These are phyloP conservation scores for Heliothis subflexa DNA, from an alignment of 1,140 invertebrate species.

Conservation along the genomic window DNA sequence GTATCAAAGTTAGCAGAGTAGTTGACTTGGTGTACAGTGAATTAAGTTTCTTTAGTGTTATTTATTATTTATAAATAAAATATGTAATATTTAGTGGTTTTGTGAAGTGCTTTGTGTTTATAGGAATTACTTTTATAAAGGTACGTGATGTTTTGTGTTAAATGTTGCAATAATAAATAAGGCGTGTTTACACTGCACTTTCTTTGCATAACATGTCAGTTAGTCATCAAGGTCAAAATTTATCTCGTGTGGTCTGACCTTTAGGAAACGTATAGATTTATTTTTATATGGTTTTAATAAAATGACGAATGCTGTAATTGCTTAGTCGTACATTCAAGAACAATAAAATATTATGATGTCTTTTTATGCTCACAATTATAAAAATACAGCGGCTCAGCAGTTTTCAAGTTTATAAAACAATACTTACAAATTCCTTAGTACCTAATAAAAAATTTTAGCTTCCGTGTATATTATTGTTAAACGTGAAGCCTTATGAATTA, in stretches of 20 bases:
- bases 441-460: not conserved
- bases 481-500: slow-evolving; percentile 5
- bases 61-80: slow-evolving; percentile 59
- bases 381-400: slow-evolving; percentile 11
- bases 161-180: slow-evolving; percentile 26
- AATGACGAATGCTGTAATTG: not conserved
- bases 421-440: not conserved
- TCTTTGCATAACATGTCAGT: slow-evolving; percentile 62
- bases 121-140: slow-evolving; percentile 46
- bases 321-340: not conserved
- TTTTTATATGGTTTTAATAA: not conserved
- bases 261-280: slow-evolving; percentile 16
- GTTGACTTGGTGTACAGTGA: slow-evolving; percentile 56
- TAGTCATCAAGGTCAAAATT: slow-evolving; percentile 72
- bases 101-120: slow-evolving; percentile 54
- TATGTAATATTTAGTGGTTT: slow-evolving; percentile 51
- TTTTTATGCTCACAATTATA: not conserved
- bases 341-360: slow-evolving; percentile 18
- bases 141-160: slow-evolving; percentile 35
- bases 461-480: slow-evolving; percentile 16
- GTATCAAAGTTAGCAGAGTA: slow-evolving; percentile 66
- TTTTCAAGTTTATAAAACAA: slow-evolving; percentile 26
- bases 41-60: slow-evolving; percentile 61
- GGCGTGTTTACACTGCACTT: slow-evolving; percentile 64
- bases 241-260: slow-evolving; percentile 46